Conservation (phyloP, 2,797 vertebrate species). For the Falco rusticolus region DNA sequence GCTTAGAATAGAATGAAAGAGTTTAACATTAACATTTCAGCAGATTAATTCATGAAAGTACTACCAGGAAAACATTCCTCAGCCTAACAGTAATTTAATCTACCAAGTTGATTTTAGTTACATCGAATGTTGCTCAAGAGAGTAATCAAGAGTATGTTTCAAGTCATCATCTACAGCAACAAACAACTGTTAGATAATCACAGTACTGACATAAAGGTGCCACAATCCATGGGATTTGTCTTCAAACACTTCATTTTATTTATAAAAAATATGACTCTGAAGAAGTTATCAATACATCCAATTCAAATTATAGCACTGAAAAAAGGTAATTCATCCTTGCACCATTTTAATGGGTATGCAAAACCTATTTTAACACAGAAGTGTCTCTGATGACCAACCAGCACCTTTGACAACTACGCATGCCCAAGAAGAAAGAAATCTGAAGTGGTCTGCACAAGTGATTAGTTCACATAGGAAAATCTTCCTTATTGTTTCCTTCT, state of each 20-base stretch:
- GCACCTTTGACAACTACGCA: neutral
- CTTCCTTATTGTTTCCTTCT: neutral
- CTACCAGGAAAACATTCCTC: neutral
- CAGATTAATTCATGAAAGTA: neutral
- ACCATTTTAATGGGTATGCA: neutral
- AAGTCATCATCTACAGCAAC: neutral
- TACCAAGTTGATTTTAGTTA: neutral
- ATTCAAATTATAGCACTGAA: neutral
- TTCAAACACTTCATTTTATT: neutral
- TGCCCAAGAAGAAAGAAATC: neutral
- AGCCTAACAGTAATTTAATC: neutral
- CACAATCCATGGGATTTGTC: neutral
- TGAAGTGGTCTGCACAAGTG: neutral
- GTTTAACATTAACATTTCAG: neutral
- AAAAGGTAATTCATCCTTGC: neutral
- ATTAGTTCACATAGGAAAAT: neutral
- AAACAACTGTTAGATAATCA: neutral
- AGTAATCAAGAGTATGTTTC: no score
- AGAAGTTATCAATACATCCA: neutral
- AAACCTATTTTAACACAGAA: neutral
- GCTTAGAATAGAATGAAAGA: neutral
- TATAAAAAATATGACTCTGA: neutral
- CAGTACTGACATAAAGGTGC: neutral
- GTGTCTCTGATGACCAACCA: neutral
- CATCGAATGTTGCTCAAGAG: neutral